phyloP scores from a whole-genome alignment of 2,888 invertebrate species.

The Sesia bembeciformis region DNA sequence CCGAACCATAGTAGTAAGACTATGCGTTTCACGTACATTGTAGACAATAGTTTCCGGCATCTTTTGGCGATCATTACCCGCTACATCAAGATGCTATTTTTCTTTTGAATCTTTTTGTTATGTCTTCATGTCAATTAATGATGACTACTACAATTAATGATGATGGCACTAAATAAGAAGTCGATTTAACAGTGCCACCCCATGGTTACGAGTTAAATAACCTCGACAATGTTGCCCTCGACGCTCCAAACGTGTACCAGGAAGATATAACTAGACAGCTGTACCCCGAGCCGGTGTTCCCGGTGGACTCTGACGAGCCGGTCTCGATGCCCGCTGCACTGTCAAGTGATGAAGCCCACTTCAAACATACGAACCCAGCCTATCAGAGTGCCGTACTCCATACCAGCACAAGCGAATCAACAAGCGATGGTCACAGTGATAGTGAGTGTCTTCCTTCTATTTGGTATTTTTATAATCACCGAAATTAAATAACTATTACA shows the following conservation, averaged over 20 bases:
- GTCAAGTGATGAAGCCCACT: constrained; percentile 64
- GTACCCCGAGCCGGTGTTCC: constrained; percentile 48
- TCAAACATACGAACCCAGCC: constrained; percentile 82
- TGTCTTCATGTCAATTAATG: too few species aligned
- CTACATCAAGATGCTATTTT: not conserved
- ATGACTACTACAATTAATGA: too few species aligned
- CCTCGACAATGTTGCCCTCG: constrained; percentile 77
- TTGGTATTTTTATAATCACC: not conserved
- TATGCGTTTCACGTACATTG: constrained; percentile 9
- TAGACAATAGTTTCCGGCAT: not conserved
- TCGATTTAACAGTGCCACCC: constrained; percentile 62
- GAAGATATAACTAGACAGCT: constrained; percentile 53
- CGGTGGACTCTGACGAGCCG: constrained; percentile 55
- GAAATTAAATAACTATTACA: constrained; percentile 35
- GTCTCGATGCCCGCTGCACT: constrained; percentile 60
- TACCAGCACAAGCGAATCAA: constrained; percentile 51
- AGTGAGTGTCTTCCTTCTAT: too few species aligned
- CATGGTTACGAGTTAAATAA: constrained; percentile 80
- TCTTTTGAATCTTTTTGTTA: too few species aligned
- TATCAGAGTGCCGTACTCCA: constrained; percentile 84
- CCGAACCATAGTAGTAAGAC: constrained; percentile 19
- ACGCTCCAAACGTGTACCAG: constrained; percentile 74
- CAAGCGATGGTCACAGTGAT: constrained; percentile 32
- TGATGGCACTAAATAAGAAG: not conserved
- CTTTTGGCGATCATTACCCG: constrained; percentile 1